These are phyloP conservation scores for Macrophya annulata DNA, from an alignment of 2,888 invertebrate genomes.

Conservation along the genomic window DNA sequence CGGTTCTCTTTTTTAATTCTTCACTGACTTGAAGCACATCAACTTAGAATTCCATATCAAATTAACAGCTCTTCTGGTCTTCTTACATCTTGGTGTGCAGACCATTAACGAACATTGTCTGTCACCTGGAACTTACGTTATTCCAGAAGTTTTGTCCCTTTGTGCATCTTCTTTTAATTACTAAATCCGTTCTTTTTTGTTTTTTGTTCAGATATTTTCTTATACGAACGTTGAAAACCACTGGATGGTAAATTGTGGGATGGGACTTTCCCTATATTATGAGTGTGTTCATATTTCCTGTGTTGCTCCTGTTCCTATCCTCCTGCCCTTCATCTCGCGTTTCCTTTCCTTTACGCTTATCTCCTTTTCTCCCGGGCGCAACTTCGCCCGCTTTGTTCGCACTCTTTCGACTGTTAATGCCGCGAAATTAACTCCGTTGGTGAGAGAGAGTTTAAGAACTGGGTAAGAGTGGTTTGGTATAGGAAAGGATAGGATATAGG, in stretches of 20 bases:
- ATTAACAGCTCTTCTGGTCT: not conserved
- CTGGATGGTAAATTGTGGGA: slow-evolving; percentile 62
- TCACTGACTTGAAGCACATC: not conserved
- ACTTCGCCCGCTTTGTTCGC: slow-evolving; percentile 75
- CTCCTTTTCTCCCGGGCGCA: slow-evolving; percentile 72
- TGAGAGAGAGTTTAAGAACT: slow-evolving; percentile 75
- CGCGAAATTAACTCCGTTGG: slow-evolving; percentile 76
- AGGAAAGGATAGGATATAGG: not conserved
- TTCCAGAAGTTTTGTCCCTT: too few relatives aligned
- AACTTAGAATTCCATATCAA: not conserved
- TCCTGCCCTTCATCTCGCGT: slow-evolving; percentile 41
- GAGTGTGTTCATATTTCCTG: slow-evolving; percentile 76
- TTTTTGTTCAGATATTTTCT: not conserved
- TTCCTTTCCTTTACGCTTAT: slow-evolving; percentile 71
- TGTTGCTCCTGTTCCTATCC: slow-evolving; percentile 65
- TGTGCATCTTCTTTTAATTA: not conserved
- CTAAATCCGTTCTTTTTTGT: not conserved
- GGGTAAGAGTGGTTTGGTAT: slow-evolving; percentile 58
- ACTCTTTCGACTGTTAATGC: slow-evolving; percentile 79
- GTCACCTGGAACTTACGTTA: too few relatives aligned
- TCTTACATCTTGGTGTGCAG: too few relatives aligned
- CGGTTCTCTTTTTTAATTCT: slow-evolving; percentile 55
- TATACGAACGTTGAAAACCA: slow-evolving; percentile 56
- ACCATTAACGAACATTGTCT: too few relatives aligned
- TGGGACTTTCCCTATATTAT: slow-evolving; percentile 66